A percentile compares a stretch with the other conserved stretches of the same genome.
Conservation (phyloP, 1,140 invertebrate species). For the Procambarus clarkii region DNA sequence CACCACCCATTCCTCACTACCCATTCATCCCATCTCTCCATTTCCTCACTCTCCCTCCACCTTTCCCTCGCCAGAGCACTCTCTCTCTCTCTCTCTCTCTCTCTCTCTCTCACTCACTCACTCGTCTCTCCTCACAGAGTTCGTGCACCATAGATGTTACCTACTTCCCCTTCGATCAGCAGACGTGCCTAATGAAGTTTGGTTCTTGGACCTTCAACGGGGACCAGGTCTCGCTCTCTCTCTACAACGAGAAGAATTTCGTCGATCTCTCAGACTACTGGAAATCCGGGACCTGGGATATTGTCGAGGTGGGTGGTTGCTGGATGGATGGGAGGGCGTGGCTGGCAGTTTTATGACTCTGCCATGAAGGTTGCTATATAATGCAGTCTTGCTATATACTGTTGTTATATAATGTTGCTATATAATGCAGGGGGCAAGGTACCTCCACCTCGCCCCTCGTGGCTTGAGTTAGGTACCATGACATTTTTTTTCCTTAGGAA, state of each 20-base stretch:
- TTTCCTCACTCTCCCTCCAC: neutral
- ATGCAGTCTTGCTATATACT: too few species aligned
- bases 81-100: neutral
- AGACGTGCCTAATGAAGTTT: slow-evolving; percentile 99
- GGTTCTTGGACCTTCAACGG: slow-evolving; percentile 99
- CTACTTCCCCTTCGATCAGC: slow-evolving; percentile 99
- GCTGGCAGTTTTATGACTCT: too few species aligned
- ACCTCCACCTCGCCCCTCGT: too few species aligned
- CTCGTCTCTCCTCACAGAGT: slow-evolving; percentile 78
- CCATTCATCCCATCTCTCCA: neutral
- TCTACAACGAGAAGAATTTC: slow-evolving; percentile 96
- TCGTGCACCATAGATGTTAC: slow-evolving; percentile 99
- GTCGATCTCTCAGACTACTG: slow-evolving; percentile 98
- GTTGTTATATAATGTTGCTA: too few species aligned
- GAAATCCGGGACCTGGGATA: slow-evolving; percentile 99
- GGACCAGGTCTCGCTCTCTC: slow-evolving; percentile 94
- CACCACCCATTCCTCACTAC: too few species aligned
- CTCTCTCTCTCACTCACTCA: neutral
- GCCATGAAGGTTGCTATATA: too few species aligned
- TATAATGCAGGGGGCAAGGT: too few species aligned
- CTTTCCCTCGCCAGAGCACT: neutral
- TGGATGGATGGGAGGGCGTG: neutral
- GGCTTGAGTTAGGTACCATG: too few species aligned
- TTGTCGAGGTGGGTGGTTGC: slow-evolving; percentile 83
- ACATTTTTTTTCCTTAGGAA: too few species aligned